Evolutionary conservation across 2,888 invertebrate genomes (phyloP), one percentile per base, ranked within the genome.

Genomic region (Pyrrhia umbra): DNA sequence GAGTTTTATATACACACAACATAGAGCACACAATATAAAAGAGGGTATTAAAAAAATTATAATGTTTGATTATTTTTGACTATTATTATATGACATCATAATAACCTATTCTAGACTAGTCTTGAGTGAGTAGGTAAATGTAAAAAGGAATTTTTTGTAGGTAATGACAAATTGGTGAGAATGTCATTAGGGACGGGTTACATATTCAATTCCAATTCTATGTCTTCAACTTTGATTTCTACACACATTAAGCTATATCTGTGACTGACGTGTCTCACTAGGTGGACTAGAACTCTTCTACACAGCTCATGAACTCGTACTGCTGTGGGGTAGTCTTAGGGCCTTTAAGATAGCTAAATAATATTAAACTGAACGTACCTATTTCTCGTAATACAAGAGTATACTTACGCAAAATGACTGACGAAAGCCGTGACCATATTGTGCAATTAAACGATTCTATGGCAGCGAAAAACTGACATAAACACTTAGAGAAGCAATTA

Each of bases 361-460:
- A n/a, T n/a, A n/a, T n/a, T n/a, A n/a, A n/a, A n/a, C n/a, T n/a
- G n/a, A n/a, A n/a, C n/a, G n/a, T n/a, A n/a, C n/a, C n/a, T n/a
- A 3, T 15, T 15, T 30, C 34, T 37, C 3, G 10, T 5, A 15
- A 20, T 27, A 16, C 5, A n/a, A 16, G 18, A 8, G 1, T 1
- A 39, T 50, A 42, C 39, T 50, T 49, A 34, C 45, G 39, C 25
- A 21, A 34, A 68, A 40, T 47, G 6, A 30, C 39, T 43, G 37
- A 55, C n/a, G 20, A n/a, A 43, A 34, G 23, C 20, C 39, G 21
- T 6, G 43, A 43, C 55, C 77, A 68, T 77, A 75, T 68, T 77
- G 77, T 63, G 18, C 20, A 39, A 46, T 18, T 21, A 56, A 56
- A 63, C 30, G 1, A 15, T 30, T n/a, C 0, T 0, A 3, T 2